Conservation (phyloP, 2,888 invertebrate genomes). For the Nemurella pictetii region DNA sequence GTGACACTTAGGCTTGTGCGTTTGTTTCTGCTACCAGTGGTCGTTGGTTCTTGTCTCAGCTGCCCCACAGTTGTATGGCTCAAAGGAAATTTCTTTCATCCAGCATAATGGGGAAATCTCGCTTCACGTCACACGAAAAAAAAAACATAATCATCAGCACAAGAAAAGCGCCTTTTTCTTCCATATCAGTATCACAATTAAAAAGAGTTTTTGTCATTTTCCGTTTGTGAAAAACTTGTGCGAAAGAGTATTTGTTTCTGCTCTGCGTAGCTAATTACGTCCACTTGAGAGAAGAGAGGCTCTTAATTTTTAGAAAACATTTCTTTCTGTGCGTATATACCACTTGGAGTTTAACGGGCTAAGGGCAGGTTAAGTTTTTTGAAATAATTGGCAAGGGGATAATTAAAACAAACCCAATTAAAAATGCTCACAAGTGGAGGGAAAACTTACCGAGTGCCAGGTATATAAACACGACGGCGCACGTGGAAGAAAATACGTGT, state of each 20-base stretch:
- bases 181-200: not conserved
- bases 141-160: not conserved
- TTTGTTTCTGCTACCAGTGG: too few relatives aligned
- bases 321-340: not conserved
- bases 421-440: not conserved
- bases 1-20: too few relatives aligned
- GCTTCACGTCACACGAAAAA: not conserved
- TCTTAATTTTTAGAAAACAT: slow-evolving; percentile 21
- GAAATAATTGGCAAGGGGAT: not conserved
- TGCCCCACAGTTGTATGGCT: too few relatives aligned
- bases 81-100: too few relatives aligned
- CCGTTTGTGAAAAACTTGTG: not conserved
- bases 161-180: not conserved
- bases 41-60: too few relatives aligned
- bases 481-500: not conserved
- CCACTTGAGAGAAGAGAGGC: not conserved
- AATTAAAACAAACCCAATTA: slow-evolving; percentile 19
- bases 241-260: not conserved
- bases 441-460: not conserved
- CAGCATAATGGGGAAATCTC: too few relatives aligned
- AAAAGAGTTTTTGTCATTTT: not conserved
- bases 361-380: not conserved
- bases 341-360: not conserved
- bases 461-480: too few relatives aligned
- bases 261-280: not conserved